A percentile compares a stretch with the other conserved stretches of the same genome.
These are phyloP conservation scores for Choristoneura rosaceana DNA, from an alignment of 2,888 invertebrate genomes.

Conservation along the genomic window DNA sequence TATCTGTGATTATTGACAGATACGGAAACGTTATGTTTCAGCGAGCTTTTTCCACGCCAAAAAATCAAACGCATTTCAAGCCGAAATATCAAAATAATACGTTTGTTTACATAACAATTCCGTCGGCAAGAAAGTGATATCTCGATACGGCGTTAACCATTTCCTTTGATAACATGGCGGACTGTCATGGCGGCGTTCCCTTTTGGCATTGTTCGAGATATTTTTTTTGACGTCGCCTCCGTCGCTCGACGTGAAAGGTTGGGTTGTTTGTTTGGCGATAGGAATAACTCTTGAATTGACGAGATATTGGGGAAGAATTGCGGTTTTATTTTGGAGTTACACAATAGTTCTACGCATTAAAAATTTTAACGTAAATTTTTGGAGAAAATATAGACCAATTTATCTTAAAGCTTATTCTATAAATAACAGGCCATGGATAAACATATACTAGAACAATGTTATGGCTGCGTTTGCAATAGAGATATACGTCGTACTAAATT, in stretches of 20 bases:
- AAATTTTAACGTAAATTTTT: too few relatives aligned
- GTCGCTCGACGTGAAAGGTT: slow-evolving; percentile 13
- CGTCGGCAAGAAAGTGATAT: slow-evolving; percentile 16
- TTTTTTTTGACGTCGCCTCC: slow-evolving; percentile 27
- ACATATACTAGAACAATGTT: too few relatives aligned
- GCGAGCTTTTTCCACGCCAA: neutral
- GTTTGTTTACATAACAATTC: slow-evolving; percentile 21
- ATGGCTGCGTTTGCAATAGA: too few relatives aligned
- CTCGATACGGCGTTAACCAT: neutral
- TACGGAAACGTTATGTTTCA: too few relatives aligned
- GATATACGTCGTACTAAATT: too few relatives aligned
- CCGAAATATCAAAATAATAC: neutral
- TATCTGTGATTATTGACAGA: too few relatives aligned
- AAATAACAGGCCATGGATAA: too few relatives aligned
- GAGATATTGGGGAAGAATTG: slow-evolving; percentile 1
- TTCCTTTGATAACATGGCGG: slow-evolving; percentile 11
- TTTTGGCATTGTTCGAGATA: slow-evolving; percentile 25
- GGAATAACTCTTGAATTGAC: slow-evolving; percentile 24
- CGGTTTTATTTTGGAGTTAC: neutral
- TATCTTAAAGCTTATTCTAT: too few relatives aligned
- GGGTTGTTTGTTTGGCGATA: slow-evolving; percentile 21
- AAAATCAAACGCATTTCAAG: neutral
- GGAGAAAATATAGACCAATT: too few relatives aligned
- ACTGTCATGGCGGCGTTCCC: slow-evolving; percentile 20
- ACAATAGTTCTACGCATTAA: too few relatives aligned